Evolutionary conservation across 2,113 vertebrate species (phyloP), one percentile per base, ranked within the genome.

Genomic region (Pteronura brasiliensis): DNA sequence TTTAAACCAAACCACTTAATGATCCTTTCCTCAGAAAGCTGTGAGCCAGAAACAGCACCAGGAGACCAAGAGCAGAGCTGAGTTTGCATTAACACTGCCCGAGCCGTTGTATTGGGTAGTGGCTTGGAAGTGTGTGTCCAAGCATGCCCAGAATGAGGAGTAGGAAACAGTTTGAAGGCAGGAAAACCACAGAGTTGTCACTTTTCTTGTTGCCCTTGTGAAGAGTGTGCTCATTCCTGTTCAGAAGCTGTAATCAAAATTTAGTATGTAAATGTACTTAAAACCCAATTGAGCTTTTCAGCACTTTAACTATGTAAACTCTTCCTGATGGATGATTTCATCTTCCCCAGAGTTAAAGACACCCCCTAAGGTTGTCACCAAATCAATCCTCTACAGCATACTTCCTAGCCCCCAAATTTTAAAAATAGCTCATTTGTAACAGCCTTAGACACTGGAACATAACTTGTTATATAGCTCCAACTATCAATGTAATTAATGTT

Each of bases 1-100:
- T 95, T 92, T 79, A 93, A 96, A 49, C 7, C 82, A 84, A 88
- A 61, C 49, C 63, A 89, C 31, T 93, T 83, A 61, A 89, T 95
- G 83, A 90, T 89, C 71, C 67, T 97, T 59, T 74, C 69, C 57
- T 63, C 39, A 14, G 84, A 88, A 92, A 93, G 52, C 6, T 55
- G 18, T 72, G 63, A 97, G 59, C 69, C 93, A 97, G 79, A 55
- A 93, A 90, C 74, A 10, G 57, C 29, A 4, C 44, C 34, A 29
- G 44, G 77, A 97, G 59, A 80, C 8, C 1, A 5, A 72, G 80
- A 34, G 18, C 5, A 31, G 49, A 67, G n/a, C 52, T 15, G 61
- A 82, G 39, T 85, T 88, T 91, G 59, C 34, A 55, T 34, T 61
- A 39, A 72, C 47, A 49, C 27, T 86, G 55, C 49, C 72, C 34